A percentile compares a stretch with the other conserved stretches of the same genome.
Evolutionary conservation across 2,113 vertebrate species (phyloP).

Genomic region (Pseudois nayaur): DNA sequence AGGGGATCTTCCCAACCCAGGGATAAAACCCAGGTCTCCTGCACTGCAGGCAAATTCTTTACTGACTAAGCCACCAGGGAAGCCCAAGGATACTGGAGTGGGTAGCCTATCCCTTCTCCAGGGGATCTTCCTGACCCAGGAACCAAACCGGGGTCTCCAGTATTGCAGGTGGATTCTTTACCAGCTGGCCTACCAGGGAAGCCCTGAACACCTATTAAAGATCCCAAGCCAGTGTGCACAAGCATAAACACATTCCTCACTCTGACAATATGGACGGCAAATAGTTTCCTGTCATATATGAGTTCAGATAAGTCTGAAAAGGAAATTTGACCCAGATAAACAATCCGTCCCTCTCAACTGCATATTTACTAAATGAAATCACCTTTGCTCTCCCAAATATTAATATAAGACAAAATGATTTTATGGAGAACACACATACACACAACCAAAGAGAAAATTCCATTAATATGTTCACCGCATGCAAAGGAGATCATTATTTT

Average conservation of each 20-base stretch:
- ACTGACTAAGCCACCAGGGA: not conserved
- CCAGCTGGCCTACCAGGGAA: not conserved
- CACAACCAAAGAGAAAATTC: not conserved
- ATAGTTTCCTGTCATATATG: not conserved
- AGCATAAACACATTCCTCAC: not conserved
- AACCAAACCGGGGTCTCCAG: fast-evolving
- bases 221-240: not conserved
- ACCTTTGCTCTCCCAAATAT: not conserved
- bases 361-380: not conserved
- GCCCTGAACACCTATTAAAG: not conserved
- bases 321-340: not conserved
- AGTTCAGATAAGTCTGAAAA: slow-evolving; percentile 2
- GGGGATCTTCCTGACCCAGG: not conserved
- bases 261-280: not conserved
- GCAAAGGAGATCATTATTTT: not conserved
- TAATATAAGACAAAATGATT: not conserved
- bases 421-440: not conserved
- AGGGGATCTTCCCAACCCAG: not conserved
- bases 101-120: not conserved
- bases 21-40: not conserved
- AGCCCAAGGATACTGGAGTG: not conserved
- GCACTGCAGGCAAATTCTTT: not conserved
- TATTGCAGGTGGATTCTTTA: not conserved
- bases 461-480: not conserved
- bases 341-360: not conserved